Percentiles rank a stretch among this genome's conserved stretches.
Evolutionary conservation across 2,797 vertebrate species (phyloP).

Genomic region (Coregonus ussuriensis): DNA sequence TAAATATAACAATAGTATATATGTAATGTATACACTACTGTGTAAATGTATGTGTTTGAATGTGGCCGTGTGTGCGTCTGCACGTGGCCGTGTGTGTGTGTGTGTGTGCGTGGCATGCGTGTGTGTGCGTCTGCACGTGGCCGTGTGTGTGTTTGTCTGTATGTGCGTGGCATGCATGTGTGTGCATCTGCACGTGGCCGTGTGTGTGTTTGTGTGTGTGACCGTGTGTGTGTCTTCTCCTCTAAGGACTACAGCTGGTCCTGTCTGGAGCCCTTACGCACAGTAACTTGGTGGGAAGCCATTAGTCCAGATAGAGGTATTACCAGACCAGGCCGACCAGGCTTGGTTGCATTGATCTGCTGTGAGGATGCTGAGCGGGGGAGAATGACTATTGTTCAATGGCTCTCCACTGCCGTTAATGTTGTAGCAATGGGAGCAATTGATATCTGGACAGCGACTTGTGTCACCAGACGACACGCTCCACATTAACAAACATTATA

Average conservation of each 20-base stretch:
- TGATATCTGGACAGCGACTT: constrained; percentile 71
- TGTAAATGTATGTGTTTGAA: no score
- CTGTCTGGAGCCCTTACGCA: constrained; percentile 51
- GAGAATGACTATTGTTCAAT: constrained; percentile 79
- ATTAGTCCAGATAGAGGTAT: constrained; percentile 74
- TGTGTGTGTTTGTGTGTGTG: constrained; percentile 11
- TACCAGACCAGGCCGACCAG: constrained; percentile 56
- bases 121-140: background rate
- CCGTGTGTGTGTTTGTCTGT: constrained; percentile 6
- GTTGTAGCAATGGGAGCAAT: constrained; percentile 70
- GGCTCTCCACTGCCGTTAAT: constrained; percentile 74
- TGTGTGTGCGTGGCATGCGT: constrained; percentile 15
- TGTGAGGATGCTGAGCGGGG: constrained; percentile 68
- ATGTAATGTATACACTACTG: no score
- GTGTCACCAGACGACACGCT: constrained; percentile 73
- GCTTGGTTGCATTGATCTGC: constrained; percentile 64
- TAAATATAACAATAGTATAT: background rate
- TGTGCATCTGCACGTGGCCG: background rate
- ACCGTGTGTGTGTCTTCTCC: constrained; percentile 30
- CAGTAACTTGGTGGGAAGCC: constrained; percentile 64
- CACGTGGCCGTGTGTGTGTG: background rate
- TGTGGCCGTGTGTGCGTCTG: background rate
- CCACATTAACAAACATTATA: constrained; percentile 81
- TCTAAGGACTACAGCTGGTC: constrained; percentile 47
- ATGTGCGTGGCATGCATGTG: no score